Evolutionary conservation across 2,888 invertebrate species (phyloP).

Genomic region (Silvanus unidentatus): DNA sequence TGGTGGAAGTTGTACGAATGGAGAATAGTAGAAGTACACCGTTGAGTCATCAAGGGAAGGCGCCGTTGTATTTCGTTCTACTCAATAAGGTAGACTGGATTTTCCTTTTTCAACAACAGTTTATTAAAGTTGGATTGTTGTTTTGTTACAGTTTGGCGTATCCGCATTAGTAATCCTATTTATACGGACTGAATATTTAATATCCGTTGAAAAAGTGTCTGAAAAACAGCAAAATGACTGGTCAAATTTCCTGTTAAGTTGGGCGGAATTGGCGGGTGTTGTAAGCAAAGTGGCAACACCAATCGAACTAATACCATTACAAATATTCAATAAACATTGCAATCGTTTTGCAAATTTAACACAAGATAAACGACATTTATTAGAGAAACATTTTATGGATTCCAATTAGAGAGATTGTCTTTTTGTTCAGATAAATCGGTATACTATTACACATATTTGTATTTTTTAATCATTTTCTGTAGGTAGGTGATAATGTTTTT

Average conservation of each 20-base stretch:
- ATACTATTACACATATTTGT: no score
- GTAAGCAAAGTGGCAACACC: slow-evolving; percentile 35
- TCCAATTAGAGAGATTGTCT: slow-evolving; percentile 7
- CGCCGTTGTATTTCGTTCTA: slow-evolving; percentile 46
- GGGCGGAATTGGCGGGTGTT: slow-evolving; percentile 44
- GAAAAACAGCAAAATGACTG: slow-evolving; percentile 43
- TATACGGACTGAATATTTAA: slow-evolving; percentile 48
- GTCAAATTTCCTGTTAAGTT: slow-evolving; percentile 52
- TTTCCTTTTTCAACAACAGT: slow-evolving; percentile 7
- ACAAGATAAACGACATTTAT: slow-evolving; percentile 30
- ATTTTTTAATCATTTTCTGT: no score
- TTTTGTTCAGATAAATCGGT: no score
- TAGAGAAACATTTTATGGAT: slow-evolving; percentile 38
- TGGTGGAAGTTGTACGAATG: slow-evolving; percentile 37
- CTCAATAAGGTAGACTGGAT: slow-evolving; percentile 51
- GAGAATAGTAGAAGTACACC: slow-evolving; percentile 41
- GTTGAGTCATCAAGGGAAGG: slow-evolving; percentile 40
- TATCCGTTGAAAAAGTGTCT: slow-evolving; percentile 37
- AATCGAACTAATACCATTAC: slow-evolving; percentile 37
- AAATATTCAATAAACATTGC: slow-evolving; percentile 38
- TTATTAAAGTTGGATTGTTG: neutral
- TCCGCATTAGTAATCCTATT: slow-evolving; percentile 51
- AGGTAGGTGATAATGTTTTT: no score
- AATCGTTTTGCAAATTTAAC: slow-evolving; percentile 34
- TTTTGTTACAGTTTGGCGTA: slow-evolving; percentile 50